phyloP scores from a whole-genome alignment of 2,888 invertebrate species.

The Noctuana brunneofusca region DNA sequence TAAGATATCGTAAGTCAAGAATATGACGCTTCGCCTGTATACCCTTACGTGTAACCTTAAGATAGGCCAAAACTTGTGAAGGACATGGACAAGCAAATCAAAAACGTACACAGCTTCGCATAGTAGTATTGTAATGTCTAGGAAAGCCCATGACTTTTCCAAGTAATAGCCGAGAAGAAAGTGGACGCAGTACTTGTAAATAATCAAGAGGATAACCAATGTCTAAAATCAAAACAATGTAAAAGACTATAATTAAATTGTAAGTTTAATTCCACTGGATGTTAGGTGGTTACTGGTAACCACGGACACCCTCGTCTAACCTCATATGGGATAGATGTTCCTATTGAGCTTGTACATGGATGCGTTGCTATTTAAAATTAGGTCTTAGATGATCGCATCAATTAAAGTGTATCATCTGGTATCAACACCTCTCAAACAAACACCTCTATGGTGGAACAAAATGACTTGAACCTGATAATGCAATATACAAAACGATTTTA shows the following conservation, averaged over 20 bases:
- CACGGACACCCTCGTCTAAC: too few relatives aligned
- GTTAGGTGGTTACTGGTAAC: too few relatives aligned
- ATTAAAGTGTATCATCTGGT: too few relatives aligned
- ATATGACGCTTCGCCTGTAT: slow-evolving; percentile 50
- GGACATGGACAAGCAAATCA: slow-evolving; percentile 56
- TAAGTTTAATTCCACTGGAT: background rate
- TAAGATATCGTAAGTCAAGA: slow-evolving; percentile 55
- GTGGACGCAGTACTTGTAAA: slow-evolving; percentile 57
- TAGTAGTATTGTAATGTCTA: slow-evolving; percentile 47
- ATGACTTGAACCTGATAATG: too few relatives aligned
- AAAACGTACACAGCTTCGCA: slow-evolving; percentile 52
- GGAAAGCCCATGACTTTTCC: slow-evolving; percentile 35
- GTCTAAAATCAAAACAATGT: slow-evolving; percentile 49
- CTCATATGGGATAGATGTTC: too few relatives aligned
- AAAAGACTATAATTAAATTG: background rate
- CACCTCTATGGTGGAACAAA: too few relatives aligned
- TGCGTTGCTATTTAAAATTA: too few relatives aligned
- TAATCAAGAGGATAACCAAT: slow-evolving; percentile 49
- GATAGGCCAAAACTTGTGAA: slow-evolving; percentile 63
- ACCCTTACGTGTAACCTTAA: slow-evolving; percentile 60
- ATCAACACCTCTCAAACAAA: too few relatives aligned
- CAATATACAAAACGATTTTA: too few relatives aligned
- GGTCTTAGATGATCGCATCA: too few relatives aligned
- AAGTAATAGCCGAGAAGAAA: slow-evolving; percentile 58
- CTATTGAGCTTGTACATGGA: too few relatives aligned